Evolutionary conservation across 2,888 invertebrate species (phyloP), one percentile per base, ranked within the genome.

Genomic region (Beris morrisii): DNA sequence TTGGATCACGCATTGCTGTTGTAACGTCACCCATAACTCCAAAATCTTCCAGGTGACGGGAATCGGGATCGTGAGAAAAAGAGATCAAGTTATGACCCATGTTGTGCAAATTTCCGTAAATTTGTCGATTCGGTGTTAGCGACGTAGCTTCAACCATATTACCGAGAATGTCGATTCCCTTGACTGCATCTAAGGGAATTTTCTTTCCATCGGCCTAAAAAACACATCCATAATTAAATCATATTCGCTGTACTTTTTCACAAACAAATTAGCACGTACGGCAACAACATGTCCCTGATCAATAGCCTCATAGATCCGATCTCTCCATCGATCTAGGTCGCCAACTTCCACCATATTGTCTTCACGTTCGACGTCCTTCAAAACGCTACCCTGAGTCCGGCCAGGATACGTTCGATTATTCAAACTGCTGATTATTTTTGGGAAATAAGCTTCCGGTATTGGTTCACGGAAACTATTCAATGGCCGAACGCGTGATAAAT

Each of bases 1-100:
- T 83, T 0, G 93, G 93, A 79, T 93, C 93, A 56, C 93, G 84
- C 91, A 93, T 92, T 0, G 92, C 91, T 0, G 92, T 92, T 0
- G 91, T 87, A 4, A 90, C 87, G 74, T 92, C 92, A 0, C 90
- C 92, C 83, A 93, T 91, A 0, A 91, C 87, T 32, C 89, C 85
- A 72, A 89, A 88, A 2, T 85, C 84, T 83, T 93, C 93, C 88
- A 91, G 74, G 50, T 76, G 76, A 0, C 80, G 73, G 12, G 86
- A 84, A 74, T 92, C 92, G 0, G 93, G 93, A 78, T 94, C 93
- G 75, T 93, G 93, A 5, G 87, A 82, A 74, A 86, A 88, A 0
- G 91, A 86, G 69, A 93, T 85, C 73, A 90, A 81, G 22, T 90
- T 86, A 74, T 94, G 93, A 0, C 92, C 93, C 81, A 89, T 84